phyloP scores from a whole-genome alignment of 2,888 invertebrate genomes.

The Priapulus caudatus region DNA sequence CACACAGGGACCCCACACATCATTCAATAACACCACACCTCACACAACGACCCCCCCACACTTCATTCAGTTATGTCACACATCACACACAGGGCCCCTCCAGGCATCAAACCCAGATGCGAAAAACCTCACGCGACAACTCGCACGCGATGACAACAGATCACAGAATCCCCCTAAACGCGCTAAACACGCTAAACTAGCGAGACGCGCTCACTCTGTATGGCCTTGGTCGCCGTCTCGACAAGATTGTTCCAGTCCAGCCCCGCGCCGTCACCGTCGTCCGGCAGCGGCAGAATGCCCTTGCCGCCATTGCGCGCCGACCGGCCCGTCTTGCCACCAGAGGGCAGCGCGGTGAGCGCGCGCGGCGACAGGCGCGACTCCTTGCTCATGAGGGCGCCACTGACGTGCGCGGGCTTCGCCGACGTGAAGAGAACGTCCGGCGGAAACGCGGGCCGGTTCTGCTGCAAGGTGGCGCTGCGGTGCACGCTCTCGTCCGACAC shows the following conservation, averaged over 20 bases:
- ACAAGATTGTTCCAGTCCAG: constrained; percentile 69
- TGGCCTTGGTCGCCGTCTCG: constrained; percentile 62
- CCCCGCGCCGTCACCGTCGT: constrained; percentile 53
- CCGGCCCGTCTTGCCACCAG: background rate
- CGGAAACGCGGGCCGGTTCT: constrained; percentile 1
- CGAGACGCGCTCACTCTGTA: constrained; percentile 46
- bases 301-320: background rate
- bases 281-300: constrained; percentile 40
- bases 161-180: too few relatives aligned
- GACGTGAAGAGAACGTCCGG: constrained; percentile 36
- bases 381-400: constrained; percentile 23
- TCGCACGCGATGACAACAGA: too few relatives aligned
- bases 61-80: too few relatives aligned
- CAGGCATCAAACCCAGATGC: too few relatives aligned
- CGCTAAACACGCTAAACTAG: too few relatives aligned
- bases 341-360: background rate
- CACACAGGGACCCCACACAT: too few relatives aligned
- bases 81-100: too few relatives aligned
- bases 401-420: constrained; percentile 53
- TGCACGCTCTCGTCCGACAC: constrained; percentile 36
- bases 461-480: constrained; percentile 19
- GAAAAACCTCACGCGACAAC: too few relatives aligned
- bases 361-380: background rate
- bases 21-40: too few relatives aligned
- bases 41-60: too few relatives aligned